These are phyloP conservation scores for Archegozetes longisetosus DNA, from an alignment of 1,140 invertebrate species.

Conservation along the genomic window DNA sequence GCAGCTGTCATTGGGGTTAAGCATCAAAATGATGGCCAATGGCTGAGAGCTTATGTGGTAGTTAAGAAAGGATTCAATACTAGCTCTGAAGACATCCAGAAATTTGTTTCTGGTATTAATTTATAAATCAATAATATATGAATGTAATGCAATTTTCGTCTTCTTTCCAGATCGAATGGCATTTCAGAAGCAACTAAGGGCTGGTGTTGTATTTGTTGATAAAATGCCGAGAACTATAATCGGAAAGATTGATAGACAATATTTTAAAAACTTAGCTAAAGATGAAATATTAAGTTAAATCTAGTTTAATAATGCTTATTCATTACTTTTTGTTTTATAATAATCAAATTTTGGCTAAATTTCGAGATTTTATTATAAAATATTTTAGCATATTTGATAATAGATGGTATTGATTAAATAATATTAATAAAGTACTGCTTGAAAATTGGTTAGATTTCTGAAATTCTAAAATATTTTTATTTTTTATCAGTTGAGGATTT, in stretches of 20 bases:
- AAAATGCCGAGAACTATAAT: slow-evolving; percentile 26
- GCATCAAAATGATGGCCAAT: slow-evolving; percentile 69
- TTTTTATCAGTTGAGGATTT: too few relatives aligned
- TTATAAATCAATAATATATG: not conserved
- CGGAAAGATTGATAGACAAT: slow-evolving; percentile 22
- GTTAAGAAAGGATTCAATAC: slow-evolving; percentile 2
- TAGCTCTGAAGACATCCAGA: slow-evolving; percentile 12
- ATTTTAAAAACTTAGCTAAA: slow-evolving; percentile 9
- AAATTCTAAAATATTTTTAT: too few relatives aligned
- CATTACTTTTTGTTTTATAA: too few relatives aligned
- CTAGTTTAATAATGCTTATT: too few relatives aligned
- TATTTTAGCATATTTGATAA: too few relatives aligned
- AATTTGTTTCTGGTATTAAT: slow-evolving; percentile 12
- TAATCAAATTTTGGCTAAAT: too few relatives aligned
- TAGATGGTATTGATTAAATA: too few relatives aligned
- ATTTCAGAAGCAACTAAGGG: slow-evolving; percentile 25
- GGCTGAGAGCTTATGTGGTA: slow-evolving; percentile 38
- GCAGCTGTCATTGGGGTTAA: slow-evolving; percentile 73
- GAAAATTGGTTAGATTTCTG: too few relatives aligned
- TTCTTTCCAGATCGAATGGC: slow-evolving; percentile 18
- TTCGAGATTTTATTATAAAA: too few relatives aligned
- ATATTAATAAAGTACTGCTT: too few relatives aligned
- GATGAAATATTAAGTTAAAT: slow-evolving; percentile 8
- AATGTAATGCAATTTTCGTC: not conserved
- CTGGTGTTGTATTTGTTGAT: slow-evolving; percentile 26